Evolutionary conservation across 1,140 invertebrate genomes (phyloP).

Genomic region (Mesaphorura yosii): DNA sequence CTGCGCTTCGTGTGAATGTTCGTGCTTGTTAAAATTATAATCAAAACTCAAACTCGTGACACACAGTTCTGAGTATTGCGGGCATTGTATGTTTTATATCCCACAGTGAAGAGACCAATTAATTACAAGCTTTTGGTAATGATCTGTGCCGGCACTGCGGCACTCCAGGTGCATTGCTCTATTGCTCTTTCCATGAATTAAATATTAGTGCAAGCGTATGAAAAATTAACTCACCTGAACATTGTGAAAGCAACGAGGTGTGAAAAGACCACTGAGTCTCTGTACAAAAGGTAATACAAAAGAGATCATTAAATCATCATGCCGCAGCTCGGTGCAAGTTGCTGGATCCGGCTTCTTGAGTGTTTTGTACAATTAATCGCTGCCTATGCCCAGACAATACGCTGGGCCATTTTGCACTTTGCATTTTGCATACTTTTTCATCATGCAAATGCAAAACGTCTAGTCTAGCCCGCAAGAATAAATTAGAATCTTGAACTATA

Average conservation of each 20-base stretch:
- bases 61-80: background rate
- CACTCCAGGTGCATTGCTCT: background rate
- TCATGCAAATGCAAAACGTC: too few relatives aligned
- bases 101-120: background rate
- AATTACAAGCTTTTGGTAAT: background rate
- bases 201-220: background rate
- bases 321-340: too few relatives aligned
- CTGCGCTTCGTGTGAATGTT: background rate
- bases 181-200: background rate
- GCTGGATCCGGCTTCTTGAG: too few relatives aligned
- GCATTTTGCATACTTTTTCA: too few relatives aligned
- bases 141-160: background rate
- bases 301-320: too few relatives aligned
- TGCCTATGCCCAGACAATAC: too few relatives aligned
- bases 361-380: too few relatives aligned
- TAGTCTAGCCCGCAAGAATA: too few relatives aligned
- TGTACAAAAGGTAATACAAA: too few relatives aligned
- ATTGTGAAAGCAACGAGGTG: background rate
- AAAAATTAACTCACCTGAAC: background rate
- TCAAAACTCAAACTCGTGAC: background rate
- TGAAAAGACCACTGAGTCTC: background rate
- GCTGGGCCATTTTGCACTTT: too few relatives aligned
- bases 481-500: too few relatives aligned
- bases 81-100: background rate
- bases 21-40: background rate